A percentile compares a stretch with the other conserved stretches of the same genome.
Conservation (phyloP, 2,113 vertebrate species). For the Tachysurus vachellii region DNA sequence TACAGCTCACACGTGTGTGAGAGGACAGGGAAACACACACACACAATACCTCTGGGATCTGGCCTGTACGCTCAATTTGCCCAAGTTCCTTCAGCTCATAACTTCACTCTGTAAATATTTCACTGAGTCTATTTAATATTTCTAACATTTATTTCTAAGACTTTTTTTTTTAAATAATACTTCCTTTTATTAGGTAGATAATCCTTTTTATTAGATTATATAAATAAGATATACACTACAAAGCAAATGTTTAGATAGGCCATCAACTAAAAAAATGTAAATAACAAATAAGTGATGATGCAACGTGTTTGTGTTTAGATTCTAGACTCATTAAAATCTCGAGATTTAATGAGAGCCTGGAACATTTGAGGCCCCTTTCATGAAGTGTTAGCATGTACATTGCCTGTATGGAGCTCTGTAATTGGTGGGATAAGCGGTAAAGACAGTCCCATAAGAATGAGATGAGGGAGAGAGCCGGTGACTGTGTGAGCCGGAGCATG, state of each 20-base stretch:
- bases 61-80: constrained; percentile 38
- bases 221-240: background rate
- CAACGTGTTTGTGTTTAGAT: background rate
- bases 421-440: background rate
- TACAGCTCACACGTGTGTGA: constrained; percentile 41
- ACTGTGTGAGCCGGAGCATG: background rate
- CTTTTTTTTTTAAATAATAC: background rate
- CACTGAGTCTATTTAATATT: background rate
- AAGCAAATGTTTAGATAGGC: background rate
- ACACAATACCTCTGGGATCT: constrained; percentile 16
- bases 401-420: background rate
- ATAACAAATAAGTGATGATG: background rate
- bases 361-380: background rate
- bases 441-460: background rate
- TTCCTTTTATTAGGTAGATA: background rate
- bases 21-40: background rate
- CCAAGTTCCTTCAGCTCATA: constrained; percentile 5
- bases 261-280: background rate
- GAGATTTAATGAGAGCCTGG: background rate
- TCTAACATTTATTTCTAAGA: background rate
- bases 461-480: background rate
- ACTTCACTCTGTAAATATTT: constrained; percentile 16
- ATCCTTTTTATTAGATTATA: background rate
- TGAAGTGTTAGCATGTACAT: background rate
- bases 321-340: background rate